Evolutionary conservation across 1,140 invertebrate species (phyloP), one percentile per base, ranked within the genome.

Genomic region (Drosophila pachea): DNA sequence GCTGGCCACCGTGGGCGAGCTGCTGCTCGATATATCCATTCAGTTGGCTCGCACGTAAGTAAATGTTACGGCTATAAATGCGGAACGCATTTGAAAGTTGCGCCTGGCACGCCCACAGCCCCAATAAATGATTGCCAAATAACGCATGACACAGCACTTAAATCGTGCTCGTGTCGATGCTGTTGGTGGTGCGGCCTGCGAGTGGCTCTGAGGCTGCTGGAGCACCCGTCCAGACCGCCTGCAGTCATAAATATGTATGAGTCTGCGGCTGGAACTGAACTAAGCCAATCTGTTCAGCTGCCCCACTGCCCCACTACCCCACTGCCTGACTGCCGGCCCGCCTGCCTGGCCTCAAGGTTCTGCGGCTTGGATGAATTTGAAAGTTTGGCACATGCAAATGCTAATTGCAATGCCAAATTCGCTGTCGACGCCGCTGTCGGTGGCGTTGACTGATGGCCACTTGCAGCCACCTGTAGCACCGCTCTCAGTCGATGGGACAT

Each of bases 41-140:
- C 95, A 95, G 81, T 91, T 98, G 49, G 95, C 95, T 5, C 94
- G 94, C 89, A 94, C 94, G 95, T 97, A 92, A 94, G 94, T 87
- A 87, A 50, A 48, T 35, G 43, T 40, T 42, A 12, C 38, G 29
- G 16, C 22, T 22, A 68, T 72, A 58, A 68, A 70, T 58, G 73
- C 60, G 60, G 54, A 64, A 66, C 55, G 60, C 66, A 78, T 82
- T 82, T 75, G 67, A 83, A 83, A 83, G 74, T 83, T 78, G 61
- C 45, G 45, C 56, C 61, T 68, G 78, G n/a, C 78, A 81, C 78
- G 70, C 73, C 77, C 73, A 81, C 68, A 43, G 72, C 38, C 68
- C 52, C 33, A 54, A 67, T 54, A 69, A 73, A 65, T 55, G 52
- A 70, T 81, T 82, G 62, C 78, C 69, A 81, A 73, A 81, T 76